Evolutionary conservation across 1,140 invertebrate genomes (phyloP).

Genomic region (Cecropterus lyciades): DNA sequence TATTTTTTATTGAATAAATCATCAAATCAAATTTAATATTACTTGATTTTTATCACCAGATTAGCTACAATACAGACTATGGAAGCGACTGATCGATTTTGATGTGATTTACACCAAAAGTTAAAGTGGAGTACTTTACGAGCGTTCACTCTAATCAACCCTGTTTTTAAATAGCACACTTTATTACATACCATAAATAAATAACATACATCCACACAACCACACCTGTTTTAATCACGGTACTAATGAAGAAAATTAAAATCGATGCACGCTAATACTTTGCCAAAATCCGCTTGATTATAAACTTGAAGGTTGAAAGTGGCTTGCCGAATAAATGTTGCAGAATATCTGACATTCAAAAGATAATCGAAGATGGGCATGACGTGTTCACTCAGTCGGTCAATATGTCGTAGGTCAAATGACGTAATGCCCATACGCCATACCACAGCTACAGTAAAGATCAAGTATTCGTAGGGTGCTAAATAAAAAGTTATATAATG

Average conservation of each 20-base stretch:
- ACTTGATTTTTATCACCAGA: too few relatives aligned
- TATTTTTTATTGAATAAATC: too few relatives aligned
- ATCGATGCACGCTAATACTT: not conserved
- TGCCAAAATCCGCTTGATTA: not conserved
- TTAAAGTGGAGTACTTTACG: too few relatives aligned
- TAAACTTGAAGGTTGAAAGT: not conserved
- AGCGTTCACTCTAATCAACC: too few relatives aligned
- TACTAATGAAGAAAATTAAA: not conserved
- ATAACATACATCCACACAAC: slow-evolving; percentile 2
- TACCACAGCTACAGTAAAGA: too few relatives aligned
- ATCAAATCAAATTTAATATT: too few relatives aligned
- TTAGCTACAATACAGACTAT: too few relatives aligned
- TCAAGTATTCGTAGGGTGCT: too few relatives aligned
- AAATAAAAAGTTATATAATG: slow-evolving; percentile 1
- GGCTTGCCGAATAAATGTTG: slow-evolving; percentile 5
- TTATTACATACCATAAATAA: not conserved
- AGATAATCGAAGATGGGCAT: slow-evolving; percentile 24
- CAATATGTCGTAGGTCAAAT: slow-evolving; percentile 44
- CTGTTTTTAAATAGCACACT: not conserved
- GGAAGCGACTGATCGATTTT: too few relatives aligned
- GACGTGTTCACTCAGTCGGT: slow-evolving; percentile 39
- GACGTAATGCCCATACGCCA: slow-evolving; percentile 42
- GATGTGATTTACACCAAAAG: too few relatives aligned
- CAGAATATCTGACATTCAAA: slow-evolving; percentile 26
- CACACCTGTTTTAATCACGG: not conserved